Evolutionary conservation across 2,113 vertebrate species (phyloP).

Genomic region (Isichthys henryi): DNA sequence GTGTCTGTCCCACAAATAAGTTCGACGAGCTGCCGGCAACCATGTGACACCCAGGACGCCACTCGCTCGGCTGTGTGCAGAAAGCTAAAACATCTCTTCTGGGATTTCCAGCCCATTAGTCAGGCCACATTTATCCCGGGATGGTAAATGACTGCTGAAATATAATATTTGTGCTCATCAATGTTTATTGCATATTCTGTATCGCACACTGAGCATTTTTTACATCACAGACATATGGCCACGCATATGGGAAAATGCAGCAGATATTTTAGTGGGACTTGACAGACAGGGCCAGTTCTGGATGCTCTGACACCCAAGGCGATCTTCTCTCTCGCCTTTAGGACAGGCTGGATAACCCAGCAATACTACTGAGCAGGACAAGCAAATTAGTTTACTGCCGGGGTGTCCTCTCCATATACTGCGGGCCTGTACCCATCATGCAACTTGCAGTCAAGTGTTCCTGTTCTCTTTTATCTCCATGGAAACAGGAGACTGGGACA

Average conservation of each 20-base stretch:
- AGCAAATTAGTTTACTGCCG: background rate
- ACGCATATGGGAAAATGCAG: background rate
- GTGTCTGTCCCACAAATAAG: background rate
- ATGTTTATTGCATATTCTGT: background rate
- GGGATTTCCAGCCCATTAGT: background rate
- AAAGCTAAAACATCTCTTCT: background rate
- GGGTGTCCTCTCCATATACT: background rate
- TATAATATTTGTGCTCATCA: background rate
- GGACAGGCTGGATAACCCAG: background rate
- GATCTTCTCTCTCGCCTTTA: background rate
- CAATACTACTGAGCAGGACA: background rate
- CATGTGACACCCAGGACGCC: background rate
- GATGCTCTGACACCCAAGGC: background rate
- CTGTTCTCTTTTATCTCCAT: background rate
- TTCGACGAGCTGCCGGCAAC: background rate
- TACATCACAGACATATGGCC: background rate
- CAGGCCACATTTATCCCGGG: background rate
- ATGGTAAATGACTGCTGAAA: background rate
- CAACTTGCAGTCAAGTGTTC: background rate
- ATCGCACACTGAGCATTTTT: background rate
- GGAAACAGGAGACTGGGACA: background rate
- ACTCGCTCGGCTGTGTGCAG: background rate
- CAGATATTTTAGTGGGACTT: background rate
- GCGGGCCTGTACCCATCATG: background rate
- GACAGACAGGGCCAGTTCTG: background rate